Base-by-base conservation (phyloP, 2,113 vertebrate genomes). In the Vulpes ferrilata region DNA sequence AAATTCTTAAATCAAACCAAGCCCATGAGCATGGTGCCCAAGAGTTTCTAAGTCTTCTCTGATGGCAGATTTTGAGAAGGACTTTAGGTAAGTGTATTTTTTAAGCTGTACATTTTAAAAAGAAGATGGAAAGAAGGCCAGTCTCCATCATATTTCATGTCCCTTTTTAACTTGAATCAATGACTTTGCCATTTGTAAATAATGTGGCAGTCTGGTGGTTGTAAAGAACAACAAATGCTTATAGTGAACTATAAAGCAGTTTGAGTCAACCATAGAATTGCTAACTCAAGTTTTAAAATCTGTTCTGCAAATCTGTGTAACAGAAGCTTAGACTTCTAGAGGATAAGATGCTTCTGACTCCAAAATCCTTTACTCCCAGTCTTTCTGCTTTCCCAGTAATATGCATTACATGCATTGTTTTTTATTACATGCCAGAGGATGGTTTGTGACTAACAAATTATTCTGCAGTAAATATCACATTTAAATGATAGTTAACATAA, bases 401-500 rank as follows among this genome's bases (percentile, higher is more conserved):
- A 84, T 43, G 13, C 13, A 69, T 57, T 95, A 35, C 7, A 27
- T 55, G 55, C 16, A 17, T 62, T 80, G 43, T 87, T 95, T 78
- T 89, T 96, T 93, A 93, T 73, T 92, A 67, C 43, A 35, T 88
- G 3, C 55, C 81, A 93, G 25, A 22, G 22, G 2, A 74, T 90
- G 38, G 25, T 80, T 94, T 94, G 62, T 67, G 74, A 83, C 16
- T 60, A 78, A 32, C 74, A 83, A 92, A 92, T 90, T 87, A 93
- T 82, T 92, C 12, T 69, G 20, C 55, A 82, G 25, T 81, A 81
- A 96, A 93, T 64, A 84, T 17, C 67, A 35, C 8, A 30, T 59
- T 78, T 86, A 93, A 89, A 73, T 65, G 6, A 32, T 89, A 73
- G 27, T 93, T 95, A 96, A 88, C 59, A 78, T 69, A 96, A 93